A percentile compares a stretch with the other conserved stretches of the same genome.
These are phyloP conservation scores for Apis laboriosa DNA, from an alignment of 1,140 invertebrate genomes.

Conservation along the genomic window DNA sequence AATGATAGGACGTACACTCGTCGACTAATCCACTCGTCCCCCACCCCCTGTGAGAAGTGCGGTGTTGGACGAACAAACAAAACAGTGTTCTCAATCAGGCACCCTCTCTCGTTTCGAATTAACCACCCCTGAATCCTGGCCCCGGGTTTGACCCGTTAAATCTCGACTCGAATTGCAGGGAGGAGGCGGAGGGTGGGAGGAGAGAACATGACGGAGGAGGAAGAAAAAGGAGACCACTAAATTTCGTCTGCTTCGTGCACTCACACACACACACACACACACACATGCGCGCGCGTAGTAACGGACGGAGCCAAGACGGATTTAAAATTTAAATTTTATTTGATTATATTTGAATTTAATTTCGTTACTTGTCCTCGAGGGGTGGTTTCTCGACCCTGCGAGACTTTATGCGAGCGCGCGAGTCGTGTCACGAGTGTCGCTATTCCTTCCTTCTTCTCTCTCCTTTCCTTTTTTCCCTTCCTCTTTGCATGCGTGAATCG, in stretches of 20 bases:
- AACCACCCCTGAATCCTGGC: constrained; percentile 34
- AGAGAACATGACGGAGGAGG: constrained; percentile 27
- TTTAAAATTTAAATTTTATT: constrained; percentile 82
- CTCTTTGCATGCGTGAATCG: too few species aligned
- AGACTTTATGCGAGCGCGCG: constrained; percentile 15
- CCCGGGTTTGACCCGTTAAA: constrained; percentile 78
- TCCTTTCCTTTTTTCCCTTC: not conserved
- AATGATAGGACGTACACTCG: not conserved
- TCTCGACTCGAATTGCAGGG: constrained; percentile 72
- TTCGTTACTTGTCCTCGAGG: constrained; percentile 59
- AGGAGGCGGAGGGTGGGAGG: constrained; percentile 45
- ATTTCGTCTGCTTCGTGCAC: constrained; percentile 37
- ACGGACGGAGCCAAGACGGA: constrained; percentile 56
- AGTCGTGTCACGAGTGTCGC: not conserved
- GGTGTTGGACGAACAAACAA: constrained; percentile 72
- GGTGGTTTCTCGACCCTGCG: constrained; percentile 10
- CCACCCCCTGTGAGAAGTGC: constrained; percentile 43
- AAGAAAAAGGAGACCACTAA: constrained; percentile 53
- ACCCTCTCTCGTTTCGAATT: constrained; percentile 69
- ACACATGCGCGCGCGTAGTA: not conserved
- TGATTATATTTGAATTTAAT: constrained; percentile 82
- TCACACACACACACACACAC: not conserved
- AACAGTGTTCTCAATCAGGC: constrained; percentile 79
- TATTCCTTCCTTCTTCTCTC: not conserved
- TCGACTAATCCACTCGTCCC: constrained; percentile 27